Evolutionary conservation across 2,797 vertebrate species (phyloP), one percentile per base, ranked within the genome.

Genomic region (Miichthys miiuy): DNA sequence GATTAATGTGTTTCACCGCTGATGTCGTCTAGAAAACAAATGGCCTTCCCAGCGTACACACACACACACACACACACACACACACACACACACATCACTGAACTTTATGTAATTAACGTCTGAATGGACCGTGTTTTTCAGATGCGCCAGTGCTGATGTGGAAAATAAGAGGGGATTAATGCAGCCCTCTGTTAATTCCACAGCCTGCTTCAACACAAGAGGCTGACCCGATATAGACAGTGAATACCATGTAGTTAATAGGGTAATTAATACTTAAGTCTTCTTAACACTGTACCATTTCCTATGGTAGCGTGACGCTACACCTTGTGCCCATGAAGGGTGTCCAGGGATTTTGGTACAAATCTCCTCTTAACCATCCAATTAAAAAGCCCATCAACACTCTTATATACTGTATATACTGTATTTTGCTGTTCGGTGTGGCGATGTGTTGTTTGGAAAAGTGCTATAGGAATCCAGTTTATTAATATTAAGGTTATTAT

Each of bases 131-230:
- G 58, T 89, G 90, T 92, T 93, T 90, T 91, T 90, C 77, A 80
- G 90, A 90, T 90, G 89, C 84, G 58, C 84, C 81, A 82, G 88
- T 90, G 89, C 89, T 88, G 89, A 92, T 92, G 92, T 91, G 90
- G 87, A 94, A 93, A 92, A 94, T 92, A 89, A 91, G 91, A 90
- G 79, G 79, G 88, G 92, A 93, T 91, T 94, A 93, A 94, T 88
- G 88, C 87, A 85, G 75, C 80, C 88, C 84, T 87, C 74, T 90
- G 91, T 91, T 93, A 94, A 92, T 91, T 91, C 89, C 91, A 85
- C 76, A 64, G 77, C 80, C 83, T 83, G 85, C 88, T 88, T 86
- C 89, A 91, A 88, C 91, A 91, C 87, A 88, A 91, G 90, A 90
- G 89, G 85, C 85, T 81, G 84, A 90, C 87, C 91, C 21, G 79